Percentiles rank a stretch among this genome's conserved stretches.
phyloP scores from a whole-genome alignment of 2,113 vertebrate genomes.

The Alligator sinensis region DNA sequence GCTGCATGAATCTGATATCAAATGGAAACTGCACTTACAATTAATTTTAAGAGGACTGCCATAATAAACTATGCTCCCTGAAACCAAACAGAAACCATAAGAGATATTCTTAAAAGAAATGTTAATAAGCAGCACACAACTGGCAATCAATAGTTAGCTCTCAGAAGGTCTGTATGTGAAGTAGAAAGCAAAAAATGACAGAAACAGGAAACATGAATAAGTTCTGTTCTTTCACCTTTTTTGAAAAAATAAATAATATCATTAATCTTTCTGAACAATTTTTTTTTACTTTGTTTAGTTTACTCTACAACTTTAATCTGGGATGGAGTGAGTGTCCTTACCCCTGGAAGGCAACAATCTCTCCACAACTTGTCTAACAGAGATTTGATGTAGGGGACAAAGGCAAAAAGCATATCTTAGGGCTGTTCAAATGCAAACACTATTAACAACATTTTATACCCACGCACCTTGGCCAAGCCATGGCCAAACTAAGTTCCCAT shows the following conservation, averaged over 20 bases:
- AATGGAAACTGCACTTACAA: background rate
- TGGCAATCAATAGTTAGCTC: background rate
- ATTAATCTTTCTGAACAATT: background rate
- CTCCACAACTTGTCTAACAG: background rate
- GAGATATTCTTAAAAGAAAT: background rate
- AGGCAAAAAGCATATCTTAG: background rate
- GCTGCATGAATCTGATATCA: fast-evolving
- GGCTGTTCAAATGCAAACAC: fast-evolving
- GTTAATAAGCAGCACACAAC: background rate
- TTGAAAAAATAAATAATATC: background rate
- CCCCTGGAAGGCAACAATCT: background rate
- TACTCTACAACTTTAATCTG: constrained; percentile 8
- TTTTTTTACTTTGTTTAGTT: background rate
- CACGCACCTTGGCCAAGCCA: background rate
- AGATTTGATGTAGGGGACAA: background rate
- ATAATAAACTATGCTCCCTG: background rate
- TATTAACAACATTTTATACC: background rate
- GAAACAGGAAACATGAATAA: background rate
- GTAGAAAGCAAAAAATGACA: background rate
- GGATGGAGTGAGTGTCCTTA: background rate
- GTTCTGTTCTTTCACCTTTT: constrained; percentile 33
- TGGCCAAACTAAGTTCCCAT: background rate
- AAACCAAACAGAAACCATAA: fast-evolving
- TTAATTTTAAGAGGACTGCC: fast-evolving
- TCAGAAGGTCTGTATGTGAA: background rate